A percentile compares a stretch with the other conserved stretches of the same genome.
phyloP scores from a whole-genome alignment of 2,797 vertebrate species.

The Sebastes miniatus region DNA sequence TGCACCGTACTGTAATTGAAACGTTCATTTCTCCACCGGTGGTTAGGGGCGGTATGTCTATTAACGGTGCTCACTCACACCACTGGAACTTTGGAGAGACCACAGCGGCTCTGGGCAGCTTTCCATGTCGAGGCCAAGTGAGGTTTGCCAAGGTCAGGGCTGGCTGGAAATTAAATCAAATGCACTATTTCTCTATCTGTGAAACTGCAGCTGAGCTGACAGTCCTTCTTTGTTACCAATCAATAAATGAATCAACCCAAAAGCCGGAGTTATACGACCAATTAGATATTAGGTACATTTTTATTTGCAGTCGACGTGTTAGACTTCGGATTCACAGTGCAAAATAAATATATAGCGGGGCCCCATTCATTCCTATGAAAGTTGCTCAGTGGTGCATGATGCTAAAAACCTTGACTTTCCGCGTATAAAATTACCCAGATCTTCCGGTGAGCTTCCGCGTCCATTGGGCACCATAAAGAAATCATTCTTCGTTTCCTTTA shows the following conservation, averaged over 20 bases:
- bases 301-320: background rate
- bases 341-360: background rate
- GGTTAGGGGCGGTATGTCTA: constrained; percentile 56
- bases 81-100: constrained; percentile 52
- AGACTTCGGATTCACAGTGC: background rate
- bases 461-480: no score
- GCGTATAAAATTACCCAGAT: no score
- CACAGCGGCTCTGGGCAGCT: constrained; percentile 47
- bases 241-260: constrained; percentile 3
- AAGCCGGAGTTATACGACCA: background rate
- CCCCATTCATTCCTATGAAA: no score
- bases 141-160: constrained; percentile 61
- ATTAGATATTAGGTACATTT: background rate
- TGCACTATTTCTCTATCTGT: constrained; percentile 35
- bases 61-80: constrained; percentile 58
- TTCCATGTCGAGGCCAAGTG: constrained; percentile 34
- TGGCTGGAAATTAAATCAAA: constrained; percentile 45
- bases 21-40: constrained; percentile 57
- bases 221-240: constrained; percentile 3
- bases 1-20: constrained; percentile 64
- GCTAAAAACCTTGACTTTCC: no score
- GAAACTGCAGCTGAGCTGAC: constrained; percentile 20
- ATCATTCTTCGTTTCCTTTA: no score
- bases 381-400: no score
- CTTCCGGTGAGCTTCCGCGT: no score